phyloP scores from a whole-genome alignment of 2,888 invertebrate species.

The Eupithecia inturbata region DNA sequence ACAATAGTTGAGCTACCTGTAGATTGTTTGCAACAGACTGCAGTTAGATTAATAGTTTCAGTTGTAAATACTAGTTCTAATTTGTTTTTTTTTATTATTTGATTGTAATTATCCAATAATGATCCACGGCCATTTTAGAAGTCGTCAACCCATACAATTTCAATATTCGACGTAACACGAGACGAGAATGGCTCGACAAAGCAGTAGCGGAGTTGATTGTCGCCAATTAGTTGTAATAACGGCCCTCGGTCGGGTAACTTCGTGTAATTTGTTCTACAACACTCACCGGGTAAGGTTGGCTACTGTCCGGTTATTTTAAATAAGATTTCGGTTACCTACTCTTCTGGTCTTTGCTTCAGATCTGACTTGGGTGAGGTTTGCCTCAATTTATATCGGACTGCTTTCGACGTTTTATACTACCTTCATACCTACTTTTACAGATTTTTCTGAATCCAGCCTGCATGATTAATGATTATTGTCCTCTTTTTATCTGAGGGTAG shows the following conservation, averaged over 20 bases:
- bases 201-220: slow-evolving; percentile 74
- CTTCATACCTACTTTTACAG: neutral
- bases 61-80: no score
- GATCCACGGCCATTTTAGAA: slow-evolving; percentile 1
- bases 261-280: slow-evolving; percentile 72
- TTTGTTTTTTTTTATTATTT: no score
- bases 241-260: slow-evolving; percentile 67
- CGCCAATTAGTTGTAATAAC: slow-evolving; percentile 81
- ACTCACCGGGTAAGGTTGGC: slow-evolving; percentile 40
- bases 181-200: slow-evolving; percentile 61
- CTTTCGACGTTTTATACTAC: neutral
- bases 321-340: neutral
- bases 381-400: neutral
- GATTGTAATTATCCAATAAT: no score
- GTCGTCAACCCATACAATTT: slow-evolving; percentile 13
- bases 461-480: no score
- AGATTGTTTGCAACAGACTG: no score
- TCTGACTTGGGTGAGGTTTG: neutral
- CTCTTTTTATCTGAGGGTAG: neutral
- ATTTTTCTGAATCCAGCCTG: neutral
- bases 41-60: no score
- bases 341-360: slow-evolving; percentile 7
- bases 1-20: no score
- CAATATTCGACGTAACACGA: slow-evolving; percentile 29
- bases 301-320: slow-evolving; percentile 17